Conservation (phyloP, 2,113 vertebrate genomes). For the Vicugna pacos region DNA sequence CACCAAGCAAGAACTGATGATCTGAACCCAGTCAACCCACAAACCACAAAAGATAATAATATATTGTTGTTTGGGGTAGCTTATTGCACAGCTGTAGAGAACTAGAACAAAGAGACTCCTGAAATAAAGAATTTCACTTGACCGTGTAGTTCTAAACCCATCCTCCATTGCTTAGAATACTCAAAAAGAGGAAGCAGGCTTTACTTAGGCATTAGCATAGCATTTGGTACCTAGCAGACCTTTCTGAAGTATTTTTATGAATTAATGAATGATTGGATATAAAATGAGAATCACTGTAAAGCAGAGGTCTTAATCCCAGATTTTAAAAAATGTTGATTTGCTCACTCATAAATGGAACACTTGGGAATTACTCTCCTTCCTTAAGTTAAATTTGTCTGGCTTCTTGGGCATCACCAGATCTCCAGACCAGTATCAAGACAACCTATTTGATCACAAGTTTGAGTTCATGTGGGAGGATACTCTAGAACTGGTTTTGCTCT, state of each 20-base stretch:
- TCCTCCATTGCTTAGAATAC: neutral
- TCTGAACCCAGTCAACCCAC: neutral
- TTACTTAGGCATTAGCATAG: neutral
- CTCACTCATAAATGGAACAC: neutral
- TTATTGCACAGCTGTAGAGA: neutral
- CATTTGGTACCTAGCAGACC: neutral
- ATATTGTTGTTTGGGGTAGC: neutral
- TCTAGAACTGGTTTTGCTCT: conserved; percentile 66
- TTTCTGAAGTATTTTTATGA: neutral
- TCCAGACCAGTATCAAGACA: conserved; percentile 6
- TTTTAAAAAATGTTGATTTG: neutral
- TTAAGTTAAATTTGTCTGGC: conserved; percentile 25
- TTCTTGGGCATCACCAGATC: neutral
- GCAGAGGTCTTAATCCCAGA: neutral
- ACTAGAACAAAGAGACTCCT: neutral
- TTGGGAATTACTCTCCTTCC: neutral
- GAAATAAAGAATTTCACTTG: neutral
- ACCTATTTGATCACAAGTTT: conserved; percentile 64
- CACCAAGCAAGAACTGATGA: neutral
- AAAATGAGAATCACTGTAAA: conserved; percentile 40
- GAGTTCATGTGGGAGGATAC: conserved; percentile 19
- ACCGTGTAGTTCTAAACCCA: neutral
- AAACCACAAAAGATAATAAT: neutral
- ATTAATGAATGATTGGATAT: neutral
- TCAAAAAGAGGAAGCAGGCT: conserved; percentile 18